Conservation (phyloP, 2,113 vertebrate genomes). For the Lophura nycthemera region DNA sequence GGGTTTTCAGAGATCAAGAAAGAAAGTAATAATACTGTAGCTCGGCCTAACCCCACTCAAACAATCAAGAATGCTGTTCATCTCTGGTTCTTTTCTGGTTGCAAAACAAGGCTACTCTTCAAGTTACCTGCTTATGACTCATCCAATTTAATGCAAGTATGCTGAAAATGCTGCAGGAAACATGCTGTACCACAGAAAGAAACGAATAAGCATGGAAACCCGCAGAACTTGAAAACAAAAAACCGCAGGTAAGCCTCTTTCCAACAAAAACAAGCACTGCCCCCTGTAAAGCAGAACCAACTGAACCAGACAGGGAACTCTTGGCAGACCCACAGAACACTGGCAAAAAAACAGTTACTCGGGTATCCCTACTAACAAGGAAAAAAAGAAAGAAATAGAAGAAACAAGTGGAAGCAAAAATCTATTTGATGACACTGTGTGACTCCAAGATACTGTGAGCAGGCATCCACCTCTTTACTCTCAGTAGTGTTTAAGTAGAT, state of each 20-base stretch:
- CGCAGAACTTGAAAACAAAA: conserved; percentile 39
- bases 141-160: not conserved
- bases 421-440: not conserved
- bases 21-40: not conserved
- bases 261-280: conserved; percentile 27
- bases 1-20: not conserved
- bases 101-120: not conserved
- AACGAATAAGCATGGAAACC: not conserved
- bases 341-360: not conserved
- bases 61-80: not conserved
- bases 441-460: not conserved
- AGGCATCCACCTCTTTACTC: not conserved
- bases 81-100: not conserved
- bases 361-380: too few relatives aligned
- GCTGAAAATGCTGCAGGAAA: conserved; percentile 13
- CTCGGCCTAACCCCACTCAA: not conserved
- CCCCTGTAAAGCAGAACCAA: not conserved
- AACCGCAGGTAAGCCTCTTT: conserved; percentile 21
- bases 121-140: not conserved
- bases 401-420: fast-evolving
- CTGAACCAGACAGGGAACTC: not conserved
- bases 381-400: not conserved
- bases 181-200: not conserved
- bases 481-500: not conserved
- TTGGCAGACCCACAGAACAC: not conserved